Base-by-base conservation (phyloP, 2,797 vertebrate species). In the Ispidina picta region DNA sequence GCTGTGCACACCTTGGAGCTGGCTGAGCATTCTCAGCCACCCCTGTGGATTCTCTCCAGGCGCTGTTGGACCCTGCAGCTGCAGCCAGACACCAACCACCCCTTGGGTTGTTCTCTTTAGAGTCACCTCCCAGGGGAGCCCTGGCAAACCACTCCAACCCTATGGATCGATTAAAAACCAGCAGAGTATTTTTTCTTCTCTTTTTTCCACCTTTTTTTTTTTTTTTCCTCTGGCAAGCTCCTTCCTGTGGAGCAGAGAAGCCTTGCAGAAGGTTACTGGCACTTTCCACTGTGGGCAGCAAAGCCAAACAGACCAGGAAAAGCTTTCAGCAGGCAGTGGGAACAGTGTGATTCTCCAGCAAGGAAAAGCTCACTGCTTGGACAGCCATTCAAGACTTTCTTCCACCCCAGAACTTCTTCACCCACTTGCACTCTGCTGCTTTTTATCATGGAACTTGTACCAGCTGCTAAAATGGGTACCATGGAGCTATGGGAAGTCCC, bases 281-380 rank as follows among this genome's bases (percentile, higher is more conserved):
- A 59, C 22, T 31, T 77, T 37, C 58, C 37, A 26, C 35, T 29
- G 9, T 0, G 12, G 69, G n/a, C n/a, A 29, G 18, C 0, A 1
- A 5, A 58, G 41, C 21, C 51, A 85, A 85, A 85, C 5, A 28
- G 31, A 63, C 0, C 1, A 44, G 25, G 16, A 41, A 58, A 77
- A 55, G 15, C 10, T 59, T 73, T 46, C 66, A 70, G 48, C 10
- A 39, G 56, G 49, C 41, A 81, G 29, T 10, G 19, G 49, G 63
- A 88, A 81, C 0, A 3, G 26, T 44, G 44, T 15, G 55, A 60
- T n/a, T 51, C 62, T 52, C 89, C 31, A 73, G 26, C 66, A 78
- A 49, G 28, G 29, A 72, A 49, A 69, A 76, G 4, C n/a, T 70
- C 22, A 3, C 3, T 68, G n/a, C 75, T 58, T 26, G 18, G 29